Evolutionary conservation across 2,113 vertebrate species (phyloP), one percentile per base, ranked within the genome.

Genomic region (Campylorhamphus procurvoides): DNA sequence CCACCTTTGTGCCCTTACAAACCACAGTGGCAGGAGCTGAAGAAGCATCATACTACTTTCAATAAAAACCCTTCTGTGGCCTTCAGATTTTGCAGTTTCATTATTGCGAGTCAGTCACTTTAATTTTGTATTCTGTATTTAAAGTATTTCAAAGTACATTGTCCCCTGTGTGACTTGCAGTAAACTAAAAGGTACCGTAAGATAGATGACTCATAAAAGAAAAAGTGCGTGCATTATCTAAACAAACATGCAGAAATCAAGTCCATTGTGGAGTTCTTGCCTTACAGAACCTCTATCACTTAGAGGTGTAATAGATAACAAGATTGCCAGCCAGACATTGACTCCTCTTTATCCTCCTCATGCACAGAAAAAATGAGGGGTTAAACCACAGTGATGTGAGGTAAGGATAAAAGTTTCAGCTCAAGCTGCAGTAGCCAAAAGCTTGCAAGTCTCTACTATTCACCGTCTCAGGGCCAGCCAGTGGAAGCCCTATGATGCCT

Each of bases 131-230:
- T 91, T 81, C 27, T 84, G 7, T 72, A 27, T 85, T 89, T 89
- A 49, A 58, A 89, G 9, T 71, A 28, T 84, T 89, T 92, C 42
- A 52, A 89, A 87, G 35, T 40, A 35, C 15, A 7, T 68, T 82
- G 40, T 37, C 40, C 37, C 9, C 40, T 62, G 42, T 7, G 3
- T 71, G 81, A 79, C 56, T 53, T 50, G 28, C 82, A 75, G 40
- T 39, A 87, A 91, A 87, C 64, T 53, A 66, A 94, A 87, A 93
- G 47, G 35, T 82, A 77, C n/a, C 14, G 60, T 60, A 89, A 75
- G 18, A 24, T 68, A 71, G 29, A 84, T 7, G 47, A 59, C 35
- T 84, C 88, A 19, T 4, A 73, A 77, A 66, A 88, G 14, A 53
- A 59, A 72, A 89, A 56, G 9, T 47, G 6, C 33, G 55, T 78